Base-by-base conservation (phyloP, 2,113 vertebrate genomes). In the Osmerus mordax region DNA sequence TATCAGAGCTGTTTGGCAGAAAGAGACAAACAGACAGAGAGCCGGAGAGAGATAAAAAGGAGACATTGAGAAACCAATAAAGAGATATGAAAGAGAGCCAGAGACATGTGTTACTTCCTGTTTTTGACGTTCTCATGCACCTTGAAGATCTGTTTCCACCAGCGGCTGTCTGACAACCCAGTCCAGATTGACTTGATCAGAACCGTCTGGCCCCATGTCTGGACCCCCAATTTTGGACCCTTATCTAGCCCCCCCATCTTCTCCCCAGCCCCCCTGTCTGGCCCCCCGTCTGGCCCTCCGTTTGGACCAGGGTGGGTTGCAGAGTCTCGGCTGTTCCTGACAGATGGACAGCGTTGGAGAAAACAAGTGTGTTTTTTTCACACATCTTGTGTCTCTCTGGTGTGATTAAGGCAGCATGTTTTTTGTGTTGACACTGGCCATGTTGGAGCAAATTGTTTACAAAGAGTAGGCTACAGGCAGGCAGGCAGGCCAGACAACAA, bases 161-260 rank as follows among this genome's bases (percentile, higher is more conserved):
- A 47, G 41, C 9, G 41, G 41, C 41, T 25, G 12, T 32, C 28
- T 32, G 21, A 52, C 28, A 52, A 28, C 6, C 15, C 23, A 15
- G 28, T 65, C 63, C 60, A 77, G 67, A 74, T 79, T 75, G 66
- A 72, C 41, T 76, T 81, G 52, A 59, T 79, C 72, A 71, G 61
- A 8, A 52, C 16, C 65, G 61, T 56, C 71, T 61, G 28, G 71
- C 71, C 54, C 23, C 23, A 23, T 23, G 61, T 56, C 71, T 18
- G 56, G 65, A 36, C 25, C 41, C 41, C 41, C 41, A 47, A n/a
- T n/a, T 47, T 47, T 47, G 32, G 32, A 36, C 32, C 32, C 7
- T 4, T 7, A 36, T 4, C 7, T 36, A 36, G 32, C 32, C 32
- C 32, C 32, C 4, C 32, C 32, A 4, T 7, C 32, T 67, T 70